phyloP scores from a whole-genome alignment of 2,888 invertebrate species.

The Scelioninae gen. 1 region DNA sequence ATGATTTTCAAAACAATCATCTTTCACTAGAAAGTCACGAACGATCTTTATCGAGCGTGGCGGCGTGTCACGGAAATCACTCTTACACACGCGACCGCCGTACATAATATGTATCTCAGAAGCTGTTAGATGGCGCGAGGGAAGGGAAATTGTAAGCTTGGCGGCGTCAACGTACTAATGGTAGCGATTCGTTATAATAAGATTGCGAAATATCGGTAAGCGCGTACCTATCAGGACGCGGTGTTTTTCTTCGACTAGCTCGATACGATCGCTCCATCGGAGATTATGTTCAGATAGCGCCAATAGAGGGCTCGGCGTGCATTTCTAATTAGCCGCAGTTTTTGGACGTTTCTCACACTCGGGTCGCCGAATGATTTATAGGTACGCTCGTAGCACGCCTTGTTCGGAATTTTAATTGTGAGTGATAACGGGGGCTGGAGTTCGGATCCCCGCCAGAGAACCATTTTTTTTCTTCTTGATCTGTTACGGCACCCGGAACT shows the following conservation, averaged over 20 bases:
- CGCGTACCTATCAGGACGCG: slow-evolving; percentile 52
- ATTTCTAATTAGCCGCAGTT: slow-evolving; percentile 58
- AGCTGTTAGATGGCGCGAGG: background rate
- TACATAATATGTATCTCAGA: slow-evolving; percentile 23
- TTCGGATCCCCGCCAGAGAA: too few relatives aligned
- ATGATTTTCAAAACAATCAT: slow-evolving; percentile 1
- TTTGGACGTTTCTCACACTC: slow-evolving; percentile 65
- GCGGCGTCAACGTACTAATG: slow-evolving; percentile 54
- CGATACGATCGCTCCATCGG: slow-evolving; percentile 51
- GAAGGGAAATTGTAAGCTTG: slow-evolving; percentile 21
- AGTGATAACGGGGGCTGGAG: too few relatives aligned
- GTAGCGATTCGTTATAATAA: slow-evolving; percentile 57
- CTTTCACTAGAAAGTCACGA: slow-evolving; percentile 15
- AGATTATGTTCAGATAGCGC: slow-evolving; percentile 48
- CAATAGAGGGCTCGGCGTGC: slow-evolving; percentile 40
- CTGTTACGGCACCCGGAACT: too few relatives aligned
- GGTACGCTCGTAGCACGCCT: too few relatives aligned
- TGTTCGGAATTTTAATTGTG: too few relatives aligned
- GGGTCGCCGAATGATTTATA: too few relatives aligned
- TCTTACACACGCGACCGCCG: slow-evolving; percentile 38
- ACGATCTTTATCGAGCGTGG: slow-evolving; percentile 34
- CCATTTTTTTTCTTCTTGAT: too few relatives aligned
- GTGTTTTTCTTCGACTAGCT: slow-evolving; percentile 25
- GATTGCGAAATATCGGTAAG: slow-evolving; percentile 54
- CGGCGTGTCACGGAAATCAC: slow-evolving; percentile 44